Base-by-base conservation (phyloP, 2,888 invertebrate genomes). In the Labia minor region DNA sequence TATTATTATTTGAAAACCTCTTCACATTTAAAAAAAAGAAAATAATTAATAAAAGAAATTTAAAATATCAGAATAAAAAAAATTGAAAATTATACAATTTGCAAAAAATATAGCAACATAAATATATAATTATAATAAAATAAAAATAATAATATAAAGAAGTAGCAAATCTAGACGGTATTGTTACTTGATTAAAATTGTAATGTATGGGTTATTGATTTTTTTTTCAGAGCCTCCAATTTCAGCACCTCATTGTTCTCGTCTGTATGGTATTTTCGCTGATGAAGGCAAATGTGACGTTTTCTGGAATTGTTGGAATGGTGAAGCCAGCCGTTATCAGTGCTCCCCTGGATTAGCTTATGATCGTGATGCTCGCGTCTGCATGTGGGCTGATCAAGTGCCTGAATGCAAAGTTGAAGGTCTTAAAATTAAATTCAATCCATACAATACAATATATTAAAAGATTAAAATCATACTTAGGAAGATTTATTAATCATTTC, bases 281-380 rank as follows among this genome's bases (percentile, higher is more conserved):
- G 94, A 95, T 76, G 89, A 87, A 67, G 81, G 81, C 73, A 91
- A 92, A 78, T 95, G 95, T 77, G 92, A 93, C 79, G 89, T 90
- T 16, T 95, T 95, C 89, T 95, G 94, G 92, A 94, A 93, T 80
- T 95, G 95, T 80, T 95, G 95, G 94, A 93, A 92, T 80, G 95
- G 95, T 66, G 94, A 95, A 78, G 88, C 94, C 3, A 92, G 92
- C 76, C 86, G 91, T 74, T 95, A 95, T 80, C 92, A 94, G 79
- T 95, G 95, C 82, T 92, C 94, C 72, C 94, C 95, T 73, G 95
- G 95, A 73, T 84, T 95, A 65, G 95, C 94, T 71, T 95, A 95
- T 82, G 92, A 96, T 82, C 85, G 93, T 72, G 92, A 94, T 79
- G 87, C 93, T 66, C 87, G 95, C 72, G 91, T 94, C 67, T 94